Conservation (phyloP, 2,113 vertebrate genomes). For the Uropsilus gracilis region DNA sequence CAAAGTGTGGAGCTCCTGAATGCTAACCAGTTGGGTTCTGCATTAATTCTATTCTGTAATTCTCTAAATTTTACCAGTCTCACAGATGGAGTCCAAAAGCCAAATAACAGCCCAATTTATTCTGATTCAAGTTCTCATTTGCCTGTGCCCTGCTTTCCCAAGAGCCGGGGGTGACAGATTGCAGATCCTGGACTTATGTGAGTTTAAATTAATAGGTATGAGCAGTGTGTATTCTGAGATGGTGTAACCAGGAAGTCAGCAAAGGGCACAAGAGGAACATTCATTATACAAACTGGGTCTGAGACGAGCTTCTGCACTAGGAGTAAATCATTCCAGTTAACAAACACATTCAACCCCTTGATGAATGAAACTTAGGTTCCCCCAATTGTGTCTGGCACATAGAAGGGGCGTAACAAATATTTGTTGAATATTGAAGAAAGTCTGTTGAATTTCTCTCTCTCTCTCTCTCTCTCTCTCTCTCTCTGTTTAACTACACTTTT, state of each 20-base stretch:
- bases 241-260: not conserved
- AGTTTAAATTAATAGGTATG: not conserved
- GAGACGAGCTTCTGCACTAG: not conserved
- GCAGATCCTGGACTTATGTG: not conserved
- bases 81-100: constrained; percentile 41
- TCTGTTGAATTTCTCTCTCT: not conserved
- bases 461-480: not conserved
- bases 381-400: not conserved
- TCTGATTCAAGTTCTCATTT: constrained; percentile 3
- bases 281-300: not conserved
- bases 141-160: not conserved
- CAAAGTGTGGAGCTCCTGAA: not conserved
- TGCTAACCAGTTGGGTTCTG: not conserved
- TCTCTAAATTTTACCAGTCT: not conserved
- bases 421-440: not conserved
- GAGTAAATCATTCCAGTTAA: not conserved
- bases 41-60: constrained; percentile 16
- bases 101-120: not conserved
- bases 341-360: not conserved
- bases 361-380: not conserved
- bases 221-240: not conserved
- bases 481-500: not conserved
- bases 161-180: not conserved
- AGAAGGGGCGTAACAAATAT: not conserved
- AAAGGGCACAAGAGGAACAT: not conserved